These are phyloP conservation scores for Cavia aperea DNA, from an alignment of 2,113 vertebrate genomes.

Conservation along the genomic window DNA sequence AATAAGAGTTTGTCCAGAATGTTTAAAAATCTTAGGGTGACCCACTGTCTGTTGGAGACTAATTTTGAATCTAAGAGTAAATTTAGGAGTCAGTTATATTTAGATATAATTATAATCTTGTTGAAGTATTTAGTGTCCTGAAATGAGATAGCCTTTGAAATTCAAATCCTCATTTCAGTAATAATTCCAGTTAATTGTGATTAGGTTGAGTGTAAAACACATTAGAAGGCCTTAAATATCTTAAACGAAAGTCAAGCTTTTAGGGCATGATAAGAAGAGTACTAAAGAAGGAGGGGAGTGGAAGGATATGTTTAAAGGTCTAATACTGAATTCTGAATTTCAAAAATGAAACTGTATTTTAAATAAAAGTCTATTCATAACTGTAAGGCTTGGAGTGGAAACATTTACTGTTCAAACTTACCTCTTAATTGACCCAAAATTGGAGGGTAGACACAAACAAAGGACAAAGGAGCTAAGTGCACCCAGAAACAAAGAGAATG, in stretches of 20 bases:
- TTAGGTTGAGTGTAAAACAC: neutral
- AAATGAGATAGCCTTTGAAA: neutral
- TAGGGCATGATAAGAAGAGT: neutral
- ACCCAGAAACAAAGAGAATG: rapidly evolving
- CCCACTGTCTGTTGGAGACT: neutral
- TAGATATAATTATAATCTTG: neutral
- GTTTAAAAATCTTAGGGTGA: neutral
- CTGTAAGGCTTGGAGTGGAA: neutral
- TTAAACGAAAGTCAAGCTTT: neutral
- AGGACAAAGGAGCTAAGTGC: neutral
- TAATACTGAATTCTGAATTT: neutral
- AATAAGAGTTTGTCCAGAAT: neutral
- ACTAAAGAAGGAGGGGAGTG: neutral
- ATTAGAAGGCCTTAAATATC: neutral
- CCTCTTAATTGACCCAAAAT: neutral
- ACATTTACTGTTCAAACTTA: neutral
- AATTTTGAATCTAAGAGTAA: neutral
- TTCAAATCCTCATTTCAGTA: neutral
- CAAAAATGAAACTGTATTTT: neutral
- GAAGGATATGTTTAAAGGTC: neutral
- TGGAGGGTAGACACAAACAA: neutral
- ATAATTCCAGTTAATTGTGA: neutral
- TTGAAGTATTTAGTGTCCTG: neutral
- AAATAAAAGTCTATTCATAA: neutral
- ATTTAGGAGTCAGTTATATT: neutral